phyloP scores from a whole-genome alignment of 2,797 vertebrate genomes.

The Catostomus latipinnis region DNA sequence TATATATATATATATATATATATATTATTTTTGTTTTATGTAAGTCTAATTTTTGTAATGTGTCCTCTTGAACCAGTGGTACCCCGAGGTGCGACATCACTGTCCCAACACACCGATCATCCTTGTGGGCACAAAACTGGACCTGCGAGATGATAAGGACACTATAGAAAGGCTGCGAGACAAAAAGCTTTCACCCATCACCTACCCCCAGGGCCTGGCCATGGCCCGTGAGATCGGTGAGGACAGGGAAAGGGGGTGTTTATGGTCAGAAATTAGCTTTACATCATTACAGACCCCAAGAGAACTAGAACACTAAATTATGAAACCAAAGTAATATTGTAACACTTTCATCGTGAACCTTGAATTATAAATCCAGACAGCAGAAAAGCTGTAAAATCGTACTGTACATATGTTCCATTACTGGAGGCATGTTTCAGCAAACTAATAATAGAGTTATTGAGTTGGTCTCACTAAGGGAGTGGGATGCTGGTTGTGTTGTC shows the following conservation, averaged over 20 bases:
- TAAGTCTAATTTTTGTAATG: neutral
- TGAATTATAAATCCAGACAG: neutral
- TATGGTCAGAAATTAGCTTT: neutral
- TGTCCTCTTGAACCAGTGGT: conserved; percentile 83
- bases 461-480: neutral
- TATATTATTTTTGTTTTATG: too few species aligned
- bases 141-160: conserved; percentile 96
- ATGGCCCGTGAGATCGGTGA: conserved; percentile 97
- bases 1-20: too few species aligned
- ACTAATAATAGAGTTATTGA: conserved; percentile 4
- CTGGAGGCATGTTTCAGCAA: neutral
- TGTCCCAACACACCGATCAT: conserved; percentile 98
- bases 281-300: neutral
- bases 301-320: neutral
- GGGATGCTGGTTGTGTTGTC: conserved; percentile 8
- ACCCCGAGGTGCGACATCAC: conserved; percentile 97
- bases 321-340: neutral
- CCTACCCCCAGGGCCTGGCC: conserved; percentile 95
- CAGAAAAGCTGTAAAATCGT: neutral
- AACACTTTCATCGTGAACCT: neutral
- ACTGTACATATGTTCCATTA: neutral
- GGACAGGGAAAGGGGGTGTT: conserved; percentile 44
- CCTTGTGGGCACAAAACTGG: conserved; percentile 96
- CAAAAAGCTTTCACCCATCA: conserved; percentile 96
- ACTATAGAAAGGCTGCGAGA: conserved; percentile 94